Conservation (phyloP, 2,888 invertebrate genomes). For the Allolobophora icterica region DNA sequence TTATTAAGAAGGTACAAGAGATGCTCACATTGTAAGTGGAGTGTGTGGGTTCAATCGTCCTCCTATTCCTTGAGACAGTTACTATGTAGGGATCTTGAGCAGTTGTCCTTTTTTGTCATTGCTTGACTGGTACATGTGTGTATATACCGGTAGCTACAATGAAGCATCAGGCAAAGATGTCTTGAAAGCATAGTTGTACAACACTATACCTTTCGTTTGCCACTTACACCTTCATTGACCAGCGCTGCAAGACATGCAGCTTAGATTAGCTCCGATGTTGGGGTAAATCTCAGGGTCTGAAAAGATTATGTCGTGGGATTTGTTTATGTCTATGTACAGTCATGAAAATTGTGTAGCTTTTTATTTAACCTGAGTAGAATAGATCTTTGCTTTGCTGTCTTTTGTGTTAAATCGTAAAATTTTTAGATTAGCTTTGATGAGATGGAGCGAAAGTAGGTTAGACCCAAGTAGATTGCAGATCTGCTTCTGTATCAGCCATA, state of each 20-base stretch:
- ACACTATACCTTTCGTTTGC: neutral
- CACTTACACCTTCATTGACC: neutral
- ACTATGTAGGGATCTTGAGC: no score
- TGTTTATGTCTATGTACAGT: neutral
- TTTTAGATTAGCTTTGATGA: neutral
- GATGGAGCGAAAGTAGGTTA: neutral
- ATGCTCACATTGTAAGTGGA: no score
- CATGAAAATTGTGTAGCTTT: neutral
- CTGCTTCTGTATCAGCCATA: neutral
- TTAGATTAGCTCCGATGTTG: neutral
- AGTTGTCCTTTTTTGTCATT: neutral
- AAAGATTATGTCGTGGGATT: neutral
- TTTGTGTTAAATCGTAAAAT: neutral
- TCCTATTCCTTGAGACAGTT: no score
- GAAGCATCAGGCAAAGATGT: neutral
- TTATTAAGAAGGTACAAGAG: no score
- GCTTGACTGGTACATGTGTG: neutral
- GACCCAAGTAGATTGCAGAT: neutral
- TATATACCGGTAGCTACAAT: no score
- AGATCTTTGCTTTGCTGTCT: neutral
- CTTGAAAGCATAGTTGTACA: neutral
- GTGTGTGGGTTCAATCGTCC: no score
- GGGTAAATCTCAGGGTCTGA: neutral
- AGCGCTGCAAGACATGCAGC: neutral
- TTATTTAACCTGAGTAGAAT: neutral